Evolutionary conservation across 2,888 invertebrate species (phyloP).

Genomic region (Liposcelis brunnea): DNA sequence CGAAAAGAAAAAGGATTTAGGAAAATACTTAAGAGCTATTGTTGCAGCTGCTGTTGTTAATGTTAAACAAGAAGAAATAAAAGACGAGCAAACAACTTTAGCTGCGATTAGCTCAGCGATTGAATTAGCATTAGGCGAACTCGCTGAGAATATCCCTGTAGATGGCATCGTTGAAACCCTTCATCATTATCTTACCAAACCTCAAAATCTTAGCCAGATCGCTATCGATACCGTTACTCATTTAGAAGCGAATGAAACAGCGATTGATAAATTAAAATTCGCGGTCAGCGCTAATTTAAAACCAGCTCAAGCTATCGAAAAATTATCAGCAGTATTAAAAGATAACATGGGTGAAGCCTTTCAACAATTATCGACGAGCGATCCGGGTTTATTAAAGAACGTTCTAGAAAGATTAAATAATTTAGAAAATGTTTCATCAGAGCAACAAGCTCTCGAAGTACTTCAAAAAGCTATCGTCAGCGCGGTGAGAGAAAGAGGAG

Average conservation of each 20-base stretch:
- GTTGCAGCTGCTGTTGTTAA: conserved; percentile 35
- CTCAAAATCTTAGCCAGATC: not conserved
- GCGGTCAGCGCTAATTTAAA: not conserved
- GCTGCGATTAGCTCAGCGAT: conserved; percentile 3
- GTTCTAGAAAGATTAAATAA: conserved; percentile 24
- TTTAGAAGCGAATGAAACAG: not conserved
- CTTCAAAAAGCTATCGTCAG: conserved; percentile 48
- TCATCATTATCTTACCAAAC: conserved; percentile 3
- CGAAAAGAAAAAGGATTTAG: conserved; percentile 25
- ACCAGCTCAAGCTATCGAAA: conserved; percentile 28
- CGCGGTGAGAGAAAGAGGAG: conserved; percentile 43
- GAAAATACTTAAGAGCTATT: conserved; percentile 35
- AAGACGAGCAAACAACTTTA: conserved; percentile 30
- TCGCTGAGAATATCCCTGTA: conserved; percentile 4
- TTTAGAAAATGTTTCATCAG: conserved; percentile 39
- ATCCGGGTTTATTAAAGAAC: conserved; percentile 39
- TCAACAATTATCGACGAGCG: conserved; percentile 42
- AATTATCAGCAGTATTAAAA: conserved; percentile 42
- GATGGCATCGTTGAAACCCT: conserved; percentile 5
- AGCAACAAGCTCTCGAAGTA: conserved; percentile 44
- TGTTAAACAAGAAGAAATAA: conserved; percentile 32
- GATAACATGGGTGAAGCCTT: conserved; percentile 47
- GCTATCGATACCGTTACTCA: not conserved
- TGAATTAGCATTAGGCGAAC: not conserved
- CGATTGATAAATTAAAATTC: not conserved